These are phyloP conservation scores for Sinotaia quadrata DNA, from an alignment of 2,888 invertebrate species.

Conservation along the genomic window DNA sequence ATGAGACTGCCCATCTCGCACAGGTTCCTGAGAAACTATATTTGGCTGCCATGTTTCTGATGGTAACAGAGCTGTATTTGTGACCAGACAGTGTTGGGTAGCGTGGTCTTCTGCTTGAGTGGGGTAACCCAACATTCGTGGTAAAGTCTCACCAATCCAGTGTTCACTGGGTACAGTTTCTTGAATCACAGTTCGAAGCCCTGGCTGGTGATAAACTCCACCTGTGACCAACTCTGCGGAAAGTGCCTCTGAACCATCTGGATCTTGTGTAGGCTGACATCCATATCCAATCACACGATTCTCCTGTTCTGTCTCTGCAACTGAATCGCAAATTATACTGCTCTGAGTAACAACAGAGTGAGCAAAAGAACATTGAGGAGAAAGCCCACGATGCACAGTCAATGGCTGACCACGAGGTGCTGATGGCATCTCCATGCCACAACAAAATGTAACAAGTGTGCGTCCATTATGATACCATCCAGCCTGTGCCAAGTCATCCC, in stretches of 20 bases:
- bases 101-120: not conserved
- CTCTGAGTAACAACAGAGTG: too few species aligned
- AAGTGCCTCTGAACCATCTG: not conserved
- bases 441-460: constrained; percentile 13
- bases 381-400: constrained; percentile 17
- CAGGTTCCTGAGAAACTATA: too few species aligned
- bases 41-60: not conserved
- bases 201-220: not conserved
- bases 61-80: not conserved
- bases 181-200: not conserved
- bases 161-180: constrained; percentile 4
- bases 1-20: not conserved
- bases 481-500: constrained; percentile 14
- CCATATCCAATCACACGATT: not conserved
- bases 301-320: not conserved
- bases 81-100: constrained; percentile 5
- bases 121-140: not conserved
- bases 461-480: constrained; percentile 17
- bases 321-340: too few species aligned
- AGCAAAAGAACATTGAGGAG: constrained; percentile 12
- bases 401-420: constrained; percentile 4
- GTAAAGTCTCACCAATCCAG: not conserved
- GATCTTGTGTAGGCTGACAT: constrained; percentile 12
- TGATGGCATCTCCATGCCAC: constrained; percentile 16
- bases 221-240: not conserved